phyloP scores from a whole-genome alignment of 2,797 vertebrate genomes.

The Rhinophrynus dorsalis region DNA sequence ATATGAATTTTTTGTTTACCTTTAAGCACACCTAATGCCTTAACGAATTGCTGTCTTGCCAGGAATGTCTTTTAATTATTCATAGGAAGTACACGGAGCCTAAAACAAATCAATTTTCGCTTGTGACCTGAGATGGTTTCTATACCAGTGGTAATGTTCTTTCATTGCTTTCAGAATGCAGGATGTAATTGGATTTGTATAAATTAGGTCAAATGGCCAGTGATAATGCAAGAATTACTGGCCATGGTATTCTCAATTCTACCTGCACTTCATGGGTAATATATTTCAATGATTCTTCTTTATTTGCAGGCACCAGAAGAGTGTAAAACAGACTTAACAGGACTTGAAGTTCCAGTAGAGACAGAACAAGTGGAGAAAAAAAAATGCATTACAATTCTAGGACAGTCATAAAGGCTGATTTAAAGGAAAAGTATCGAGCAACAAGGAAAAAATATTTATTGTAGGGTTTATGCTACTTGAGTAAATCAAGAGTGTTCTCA shows the following conservation, averaged over 20 bases:
- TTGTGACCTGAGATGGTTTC: constrained; percentile 31
- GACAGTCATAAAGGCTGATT: too few relatives aligned
- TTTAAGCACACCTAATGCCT: constrained; percentile 6
- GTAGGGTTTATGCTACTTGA: too few relatives aligned
- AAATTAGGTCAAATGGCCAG: constrained; percentile 48
- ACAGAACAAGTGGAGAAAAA: too few relatives aligned
- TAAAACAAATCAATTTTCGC: constrained; percentile 46
- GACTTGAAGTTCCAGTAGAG: constrained; percentile 10
- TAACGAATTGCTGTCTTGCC: constrained; percentile 23
- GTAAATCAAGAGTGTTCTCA: too few relatives aligned
- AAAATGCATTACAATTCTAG: too few relatives aligned
- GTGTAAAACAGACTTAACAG: constrained; percentile 11
- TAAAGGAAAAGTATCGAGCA: too few relatives aligned
- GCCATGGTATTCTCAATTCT: constrained; percentile 25
- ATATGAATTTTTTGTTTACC: constrained; percentile 13
- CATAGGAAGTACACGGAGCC: constrained; percentile 13
- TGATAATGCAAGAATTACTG: constrained; percentile 46
- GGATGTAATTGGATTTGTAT: constrained; percentile 47
- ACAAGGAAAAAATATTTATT: too few relatives aligned
- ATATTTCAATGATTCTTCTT: constrained; percentile 45
- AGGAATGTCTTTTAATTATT: constrained; percentile 35
- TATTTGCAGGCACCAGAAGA: constrained; percentile 24
- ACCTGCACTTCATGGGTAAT: constrained; percentile 40
- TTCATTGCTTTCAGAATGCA: constrained; percentile 11
- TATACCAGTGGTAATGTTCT: constrained; percentile 28